These are phyloP conservation scores for Hirtodrosophila trivittata DNA, from an alignment of 2,888 invertebrate genomes.

Conservation along the genomic window DNA sequence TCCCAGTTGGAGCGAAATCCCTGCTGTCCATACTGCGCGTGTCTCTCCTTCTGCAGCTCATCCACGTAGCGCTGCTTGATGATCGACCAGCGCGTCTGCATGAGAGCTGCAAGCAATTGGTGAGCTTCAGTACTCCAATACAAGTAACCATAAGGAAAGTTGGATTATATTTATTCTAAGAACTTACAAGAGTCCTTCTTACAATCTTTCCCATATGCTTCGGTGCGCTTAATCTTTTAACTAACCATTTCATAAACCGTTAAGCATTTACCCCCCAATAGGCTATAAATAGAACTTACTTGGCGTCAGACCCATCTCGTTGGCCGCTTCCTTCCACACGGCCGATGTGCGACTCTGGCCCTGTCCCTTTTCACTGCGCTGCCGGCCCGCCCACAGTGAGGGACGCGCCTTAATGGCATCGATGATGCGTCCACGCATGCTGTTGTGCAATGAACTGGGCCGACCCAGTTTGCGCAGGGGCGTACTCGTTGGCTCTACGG, in stretches of 20 bases:
- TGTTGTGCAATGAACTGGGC: slow-evolving; percentile 80
- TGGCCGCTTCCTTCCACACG: slow-evolving; percentile 81
- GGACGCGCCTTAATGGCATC: slow-evolving; percentile 81
- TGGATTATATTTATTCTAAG: no score
- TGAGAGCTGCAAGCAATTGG: slow-evolving; percentile 62
- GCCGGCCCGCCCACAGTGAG: slow-evolving; percentile 79
- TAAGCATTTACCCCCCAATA: no score
- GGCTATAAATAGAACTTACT: no score
- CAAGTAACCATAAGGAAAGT: neutral
- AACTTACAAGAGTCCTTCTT: no score
- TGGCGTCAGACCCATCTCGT: slow-evolving; percentile 78
- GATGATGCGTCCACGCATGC: slow-evolving; percentile 81
- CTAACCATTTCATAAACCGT: no score
- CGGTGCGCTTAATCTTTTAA: no score
- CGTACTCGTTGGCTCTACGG: slow-evolving; percentile 74
- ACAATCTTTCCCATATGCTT: no score
- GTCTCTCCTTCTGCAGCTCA: slow-evolving; percentile 81
- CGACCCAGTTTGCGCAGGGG: slow-evolving; percentile 78
- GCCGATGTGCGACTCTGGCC: slow-evolving; percentile 81
- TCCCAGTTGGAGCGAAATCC: slow-evolving; percentile 81
- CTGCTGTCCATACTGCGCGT: slow-evolving; percentile 74
- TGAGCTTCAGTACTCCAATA: neutral
- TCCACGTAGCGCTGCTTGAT: slow-evolving; percentile 81
- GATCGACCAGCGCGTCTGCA: slow-evolving; percentile 81
- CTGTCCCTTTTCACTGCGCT: slow-evolving; percentile 74